Base-by-base conservation (phyloP, 1,140 invertebrate genomes). In the Antheraea mylitta region DNA sequence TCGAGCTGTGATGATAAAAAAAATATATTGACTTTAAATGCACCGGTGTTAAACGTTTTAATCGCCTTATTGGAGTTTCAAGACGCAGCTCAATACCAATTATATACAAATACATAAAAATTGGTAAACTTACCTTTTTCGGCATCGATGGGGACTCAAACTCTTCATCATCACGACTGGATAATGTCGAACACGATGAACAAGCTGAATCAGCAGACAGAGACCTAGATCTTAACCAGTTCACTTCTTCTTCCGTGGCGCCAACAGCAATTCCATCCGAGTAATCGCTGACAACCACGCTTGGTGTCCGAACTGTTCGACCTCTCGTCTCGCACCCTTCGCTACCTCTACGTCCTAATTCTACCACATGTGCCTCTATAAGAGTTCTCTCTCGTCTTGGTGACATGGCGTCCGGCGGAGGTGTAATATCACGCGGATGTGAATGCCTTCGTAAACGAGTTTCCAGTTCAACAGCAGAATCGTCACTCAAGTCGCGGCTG, bases 221-320 rank as follows among this genome's bases (percentile, higher is more conserved):
- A 5, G 92, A 91, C 76, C 89, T 92, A 73, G 92, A 91, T 10
- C 93, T 86, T 75, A 95, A 92, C 86, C 94, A 94, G 77, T 95
- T 94, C 75, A 95, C 94, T 80, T 95, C 95, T 75, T 95, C 95
- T 58, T 94, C 87, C 8, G 94, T 95, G 5, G 95, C 93, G 8
- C 94, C 95, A 45, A 94, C 92, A 7, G 93, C 93, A 18, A 94
- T 92, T 72, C 96, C 96, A 80, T 97, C 96, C 0, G 96, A 96
- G 79, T 97, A 96, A 84, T 97, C 96, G 75, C 96, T 97, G 1
- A 97, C 95, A 4, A 97, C 96, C 18, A 97, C 96, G 18, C 96
- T 96, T 0, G 96, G 96, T 0, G 96, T 97, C 38, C 96, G 86
- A 80, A 96, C 95, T 76, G 94, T 96, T 0, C 96, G 92, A 5